phyloP scores from a whole-genome alignment of 2,113 vertebrate species.

The Xyliphius kryptos region DNA sequence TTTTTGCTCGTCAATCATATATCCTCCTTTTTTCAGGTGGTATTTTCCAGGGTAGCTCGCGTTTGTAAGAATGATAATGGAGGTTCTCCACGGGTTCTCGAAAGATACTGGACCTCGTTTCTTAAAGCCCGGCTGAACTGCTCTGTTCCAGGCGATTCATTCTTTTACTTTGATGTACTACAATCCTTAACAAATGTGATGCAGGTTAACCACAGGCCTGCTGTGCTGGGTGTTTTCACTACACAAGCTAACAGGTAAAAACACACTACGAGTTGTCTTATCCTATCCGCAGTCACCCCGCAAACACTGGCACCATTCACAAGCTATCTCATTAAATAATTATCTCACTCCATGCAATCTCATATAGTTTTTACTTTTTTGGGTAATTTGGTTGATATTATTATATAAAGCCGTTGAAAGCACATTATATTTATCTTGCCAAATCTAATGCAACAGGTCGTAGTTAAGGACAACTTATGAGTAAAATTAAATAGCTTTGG shows the following conservation, averaged over 20 bases:
- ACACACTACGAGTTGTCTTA: background rate
- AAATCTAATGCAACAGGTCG: too few relatives aligned
- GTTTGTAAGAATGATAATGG: slow-evolving; percentile 93
- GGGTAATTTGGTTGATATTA: too few relatives aligned
- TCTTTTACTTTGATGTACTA: slow-evolving; percentile 92
- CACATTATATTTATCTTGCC: too few relatives aligned
- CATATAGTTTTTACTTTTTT: too few relatives aligned
- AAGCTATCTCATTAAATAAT: too few relatives aligned
- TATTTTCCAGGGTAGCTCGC: slow-evolving; percentile 85
- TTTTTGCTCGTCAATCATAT: background rate
- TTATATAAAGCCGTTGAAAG: too few relatives aligned
- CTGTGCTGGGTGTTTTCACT: slow-evolving; percentile 83
- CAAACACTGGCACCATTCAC: too few relatives aligned
- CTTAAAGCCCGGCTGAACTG: slow-evolving; percentile 91
- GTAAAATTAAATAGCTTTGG: too few relatives aligned
- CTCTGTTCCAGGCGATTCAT: slow-evolving; percentile 80
- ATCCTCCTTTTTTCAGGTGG: slow-evolving; percentile 64
- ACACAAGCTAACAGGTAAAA: slow-evolving; percentile 86
- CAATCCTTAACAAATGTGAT: slow-evolving; percentile 76
- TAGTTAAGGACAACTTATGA: too few relatives aligned
- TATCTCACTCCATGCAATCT: too few relatives aligned
- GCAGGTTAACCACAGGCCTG: slow-evolving; percentile 72
- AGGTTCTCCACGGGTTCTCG: slow-evolving; percentile 83
- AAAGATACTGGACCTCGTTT: slow-evolving; percentile 94
- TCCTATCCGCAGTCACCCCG: too few relatives aligned